Evolutionary conservation across 2,888 invertebrate species (phyloP), one percentile per base, ranked within the genome.

Genomic region (Athetis lepigone): DNA sequence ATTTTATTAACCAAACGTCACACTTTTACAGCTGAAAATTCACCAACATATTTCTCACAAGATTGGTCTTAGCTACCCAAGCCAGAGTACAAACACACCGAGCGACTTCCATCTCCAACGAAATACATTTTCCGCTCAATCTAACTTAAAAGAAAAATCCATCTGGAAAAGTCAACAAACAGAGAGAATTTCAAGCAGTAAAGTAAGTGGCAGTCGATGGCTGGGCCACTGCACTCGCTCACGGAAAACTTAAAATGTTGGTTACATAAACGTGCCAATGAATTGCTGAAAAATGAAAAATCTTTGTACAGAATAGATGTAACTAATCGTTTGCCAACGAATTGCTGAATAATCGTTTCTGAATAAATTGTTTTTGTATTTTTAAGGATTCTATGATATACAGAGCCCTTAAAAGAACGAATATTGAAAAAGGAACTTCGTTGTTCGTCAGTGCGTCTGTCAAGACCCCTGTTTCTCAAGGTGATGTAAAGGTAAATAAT

Each of bases 101-200:
- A 50, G 39, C 4, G 33, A 18, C 43, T 55, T 33, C 40, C 11
- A 55, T 19, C 40, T 58, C 57, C 39, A 7, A 51, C 25, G 51
- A 63, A 64, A 71, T 50, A 60, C 21, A 58, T 57, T 77, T 64
- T 54, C 62, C 56, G 50, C 42, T 66, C 63, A 23, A 57, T 55
- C 42, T 45, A 43, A 50, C 43, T 68, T 76, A 51, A 64, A 68
- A 62, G 54, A 66, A 63, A 65, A 73, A 52, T 60, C 51, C 46
- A 73, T 63, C 45, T 61, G 19, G 19, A 40, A 54, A 47, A 61
- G 49, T 60, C 60, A 61, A 49, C 39, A 47, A 36, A 57, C 52
- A 40, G 29, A 46, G 43, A 18, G 75, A 68, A 61, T 70, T 57
- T 39, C 23, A 16, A 56, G 29, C 7, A 58, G 47, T 64, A 42